Conservation (phyloP, 2,113 vertebrate species). For the Macquaria australasica region DNA sequence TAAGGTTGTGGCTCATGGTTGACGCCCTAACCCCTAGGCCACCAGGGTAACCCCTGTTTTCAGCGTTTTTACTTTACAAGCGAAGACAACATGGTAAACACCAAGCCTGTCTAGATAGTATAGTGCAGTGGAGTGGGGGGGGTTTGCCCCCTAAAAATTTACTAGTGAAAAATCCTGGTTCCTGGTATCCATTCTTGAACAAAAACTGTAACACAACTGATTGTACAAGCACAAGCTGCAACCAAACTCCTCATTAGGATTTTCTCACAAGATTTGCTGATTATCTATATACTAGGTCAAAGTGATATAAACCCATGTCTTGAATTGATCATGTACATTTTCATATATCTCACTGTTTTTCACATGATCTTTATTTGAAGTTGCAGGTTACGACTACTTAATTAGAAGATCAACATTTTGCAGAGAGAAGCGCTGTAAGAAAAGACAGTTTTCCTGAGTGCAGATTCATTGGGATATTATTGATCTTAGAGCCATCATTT, state of each 20-base stretch:
- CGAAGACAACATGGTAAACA: not conserved
- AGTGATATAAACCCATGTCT: not conserved
- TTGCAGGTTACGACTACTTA: not conserved
- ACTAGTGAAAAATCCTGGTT: not conserved
- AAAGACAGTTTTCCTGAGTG: conserved; percentile 40
- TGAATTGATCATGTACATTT: not conserved
- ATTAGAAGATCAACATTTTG: not conserved
- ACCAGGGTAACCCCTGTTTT: not conserved
- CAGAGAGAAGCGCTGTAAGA: not conserved
- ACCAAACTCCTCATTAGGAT: not conserved
- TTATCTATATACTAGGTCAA: not conserved
- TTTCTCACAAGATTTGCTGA: not conserved
- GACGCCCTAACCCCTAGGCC: not conserved
- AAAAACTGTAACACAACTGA: not conserved
- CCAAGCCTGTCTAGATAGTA: not conserved
- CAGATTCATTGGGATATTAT: conserved; percentile 54
- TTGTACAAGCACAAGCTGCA: not conserved
- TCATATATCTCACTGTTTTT: not conserved
- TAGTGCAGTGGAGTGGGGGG: too few relatives aligned
- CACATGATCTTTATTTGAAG: not conserved
- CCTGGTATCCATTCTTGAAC: not conserved
- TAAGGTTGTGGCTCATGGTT: not conserved
- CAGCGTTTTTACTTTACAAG: not conserved
- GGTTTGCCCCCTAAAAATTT: not conserved
- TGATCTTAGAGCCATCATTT: conserved; percentile 16